Evolutionary conservation across 2,113 vertebrate species (phyloP).

Genomic region (Brachyhypopomus occidentalis): DNA sequence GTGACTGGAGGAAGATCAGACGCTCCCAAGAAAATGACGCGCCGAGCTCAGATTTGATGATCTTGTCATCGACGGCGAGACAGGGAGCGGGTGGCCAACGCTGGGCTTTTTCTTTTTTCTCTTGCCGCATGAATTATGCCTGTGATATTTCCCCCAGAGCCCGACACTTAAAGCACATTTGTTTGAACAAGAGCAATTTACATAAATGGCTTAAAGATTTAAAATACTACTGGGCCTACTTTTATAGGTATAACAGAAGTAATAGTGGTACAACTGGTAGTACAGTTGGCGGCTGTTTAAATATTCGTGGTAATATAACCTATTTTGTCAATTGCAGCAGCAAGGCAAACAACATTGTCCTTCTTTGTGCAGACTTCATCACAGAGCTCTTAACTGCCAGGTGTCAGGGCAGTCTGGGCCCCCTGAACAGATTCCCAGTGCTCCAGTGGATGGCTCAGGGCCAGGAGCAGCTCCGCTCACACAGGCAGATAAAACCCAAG

Average conservation of each 20-base stretch:
- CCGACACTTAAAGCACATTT: conserved; percentile 40
- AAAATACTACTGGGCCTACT: not conserved
- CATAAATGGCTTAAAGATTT: conserved; percentile 23
- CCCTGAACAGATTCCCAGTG: conserved; percentile 39
- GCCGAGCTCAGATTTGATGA: conserved; percentile 50
- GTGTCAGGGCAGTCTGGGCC: conserved; percentile 27
- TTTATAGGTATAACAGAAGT: not conserved
- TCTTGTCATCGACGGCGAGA: conserved; percentile 45
- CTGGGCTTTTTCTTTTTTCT: conserved; percentile 3
- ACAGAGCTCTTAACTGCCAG: conserved; percentile 41
- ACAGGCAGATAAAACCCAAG: conserved; percentile 49
- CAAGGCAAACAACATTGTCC: not conserved
- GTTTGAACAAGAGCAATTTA: conserved; percentile 29
- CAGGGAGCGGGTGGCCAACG: conserved; percentile 14
- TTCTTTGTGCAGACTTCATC: not conserved
- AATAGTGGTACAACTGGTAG: not conserved
- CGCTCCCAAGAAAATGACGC: conserved; percentile 37
- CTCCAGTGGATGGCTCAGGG: conserved; percentile 61
- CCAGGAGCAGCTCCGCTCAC: conserved; percentile 63
- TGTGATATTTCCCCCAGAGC: conserved; percentile 29
- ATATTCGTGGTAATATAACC: not conserved
- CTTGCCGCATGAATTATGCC: conserved; percentile 39
- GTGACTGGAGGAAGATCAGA: conserved; percentile 53
- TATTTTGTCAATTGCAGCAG: not conserved
- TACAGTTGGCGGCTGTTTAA: too few species aligned